Percentiles rank a stretch among this genome's conserved stretches.
These are phyloP conservation scores for Gasterosteus aculeatus DNA, from an alignment of 2,113 vertebrate species.

Conservation along the genomic window DNA sequence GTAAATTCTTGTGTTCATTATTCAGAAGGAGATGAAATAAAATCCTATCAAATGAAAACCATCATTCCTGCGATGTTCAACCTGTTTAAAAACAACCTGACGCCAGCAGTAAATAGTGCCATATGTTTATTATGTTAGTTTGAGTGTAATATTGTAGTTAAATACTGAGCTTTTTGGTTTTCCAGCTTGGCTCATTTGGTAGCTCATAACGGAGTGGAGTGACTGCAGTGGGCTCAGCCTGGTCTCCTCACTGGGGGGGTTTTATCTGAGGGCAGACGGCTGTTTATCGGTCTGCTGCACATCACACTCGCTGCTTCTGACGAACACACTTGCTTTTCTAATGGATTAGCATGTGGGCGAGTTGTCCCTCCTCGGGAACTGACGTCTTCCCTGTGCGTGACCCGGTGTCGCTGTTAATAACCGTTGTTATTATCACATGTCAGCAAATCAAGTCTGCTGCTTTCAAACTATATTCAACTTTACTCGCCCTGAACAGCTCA, in stretches of 20 bases:
- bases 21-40: constrained; percentile 1
- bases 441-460: constrained; percentile 11
- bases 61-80: constrained; percentile 18
- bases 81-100: constrained; percentile 27
- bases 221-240: background rate
- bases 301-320: constrained; percentile 28
- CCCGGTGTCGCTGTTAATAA: background rate
- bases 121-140: constrained; percentile 3
- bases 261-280: constrained; percentile 60
- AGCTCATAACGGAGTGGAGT: background rate
- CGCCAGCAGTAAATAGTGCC: constrained; percentile 21
- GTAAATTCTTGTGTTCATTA: background rate
- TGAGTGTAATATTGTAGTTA: background rate
- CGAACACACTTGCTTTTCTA: constrained; percentile 16
- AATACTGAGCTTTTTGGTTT: background rate
- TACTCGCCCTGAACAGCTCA: background rate
- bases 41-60: constrained; percentile 10
- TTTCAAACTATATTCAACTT: background rate
- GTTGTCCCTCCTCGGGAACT: constrained; percentile 14
- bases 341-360: constrained; percentile 26
- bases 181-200: background rate
- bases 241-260: constrained; percentile 25
- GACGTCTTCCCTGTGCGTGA: constrained; percentile 9
- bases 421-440: background rate
- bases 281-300: constrained; percentile 64